These are phyloP conservation scores for Ethmia dodecea DNA, from an alignment of 2,888 invertebrate species.

Conservation along the genomic window DNA sequence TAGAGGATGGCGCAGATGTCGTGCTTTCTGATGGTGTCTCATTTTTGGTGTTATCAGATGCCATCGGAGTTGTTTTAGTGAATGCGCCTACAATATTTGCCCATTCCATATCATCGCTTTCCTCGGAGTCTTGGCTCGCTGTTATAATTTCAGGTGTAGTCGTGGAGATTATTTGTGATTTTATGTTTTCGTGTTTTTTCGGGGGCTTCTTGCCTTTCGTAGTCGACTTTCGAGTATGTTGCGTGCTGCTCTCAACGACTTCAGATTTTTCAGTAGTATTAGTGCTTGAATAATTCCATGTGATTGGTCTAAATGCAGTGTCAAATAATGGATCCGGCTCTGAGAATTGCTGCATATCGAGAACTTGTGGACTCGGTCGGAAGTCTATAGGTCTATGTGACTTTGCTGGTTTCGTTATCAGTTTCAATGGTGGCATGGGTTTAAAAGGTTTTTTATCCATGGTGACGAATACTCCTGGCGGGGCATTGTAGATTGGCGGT, in stretches of 20 bases:
- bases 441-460: constrained; percentile 72
- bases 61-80: constrained; percentile 63
- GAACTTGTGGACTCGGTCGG: constrained; percentile 63
- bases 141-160: constrained; percentile 58
- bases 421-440: constrained; percentile 66
- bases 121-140: constrained; percentile 32
- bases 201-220: constrained; percentile 34
- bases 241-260: constrained; percentile 25
- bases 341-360: constrained; percentile 43
- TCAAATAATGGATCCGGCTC: constrained; percentile 48
- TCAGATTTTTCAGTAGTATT: constrained; percentile 24
- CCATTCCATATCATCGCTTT: constrained; percentile 45
- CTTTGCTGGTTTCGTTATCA: constrained; percentile 35
- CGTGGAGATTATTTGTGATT: constrained; percentile 41
- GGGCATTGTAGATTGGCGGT: constrained; percentile 64
- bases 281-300: constrained; percentile 34
- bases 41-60: constrained; percentile 32
- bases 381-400: constrained; percentile 43
- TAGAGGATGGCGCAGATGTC: constrained; percentile 26
- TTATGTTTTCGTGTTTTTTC: constrained; percentile 47
- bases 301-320: constrained; percentile 58
- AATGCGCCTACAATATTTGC: constrained; percentile 56
- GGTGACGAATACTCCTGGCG: constrained; percentile 64
- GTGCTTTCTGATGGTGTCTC: constrained; percentile 29
- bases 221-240: constrained; percentile 35